These are phyloP conservation scores for Poeciliopsis paucimaculata DNA, from an alignment of 2,797 vertebrate genomes.

Conservation along the genomic window DNA sequence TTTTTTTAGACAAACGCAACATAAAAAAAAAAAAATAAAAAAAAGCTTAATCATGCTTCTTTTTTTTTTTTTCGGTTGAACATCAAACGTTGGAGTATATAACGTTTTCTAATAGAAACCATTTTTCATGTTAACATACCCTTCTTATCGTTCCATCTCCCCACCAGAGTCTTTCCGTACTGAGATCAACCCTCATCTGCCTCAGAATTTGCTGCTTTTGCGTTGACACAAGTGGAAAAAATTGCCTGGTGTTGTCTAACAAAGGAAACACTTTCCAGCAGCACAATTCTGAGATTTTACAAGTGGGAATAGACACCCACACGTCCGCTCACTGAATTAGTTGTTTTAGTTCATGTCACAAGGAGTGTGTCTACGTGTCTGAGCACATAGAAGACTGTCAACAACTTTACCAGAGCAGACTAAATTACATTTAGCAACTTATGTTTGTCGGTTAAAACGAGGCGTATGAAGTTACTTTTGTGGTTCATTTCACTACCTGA, in stretches of 20 bases:
- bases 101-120: neutral
- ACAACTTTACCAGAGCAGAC: neutral
- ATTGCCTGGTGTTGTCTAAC: slow-evolving; percentile 31
- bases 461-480: neutral
- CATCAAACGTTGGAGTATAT: neutral
- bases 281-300: slow-evolving; percentile 22
- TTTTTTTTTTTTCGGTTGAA: neutral
- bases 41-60: neutral
- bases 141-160: slow-evolving; percentile 9
- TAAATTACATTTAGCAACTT: neutral
- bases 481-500: neutral
- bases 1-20: neutral
- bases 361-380: neutral
- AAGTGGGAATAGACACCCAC: slow-evolving; percentile 39
- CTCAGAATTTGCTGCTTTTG: slow-evolving; percentile 7
- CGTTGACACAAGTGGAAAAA: slow-evolving; percentile 38
- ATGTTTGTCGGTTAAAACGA: neutral
- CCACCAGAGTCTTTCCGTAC: slow-evolving; percentile 19
- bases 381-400: neutral
- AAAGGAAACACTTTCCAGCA: slow-evolving; percentile 49
- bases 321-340: slow-evolving; percentile 8
- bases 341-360: neutral
- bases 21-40: too few relatives aligned
- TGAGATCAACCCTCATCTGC: slow-evolving; percentile 23
- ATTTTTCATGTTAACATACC: neutral